A percentile compares a stretch with the other conserved stretches of the same genome.
phyloP scores from a whole-genome alignment of 2,797 vertebrate genomes.

The Chaunax sp. region DNA sequence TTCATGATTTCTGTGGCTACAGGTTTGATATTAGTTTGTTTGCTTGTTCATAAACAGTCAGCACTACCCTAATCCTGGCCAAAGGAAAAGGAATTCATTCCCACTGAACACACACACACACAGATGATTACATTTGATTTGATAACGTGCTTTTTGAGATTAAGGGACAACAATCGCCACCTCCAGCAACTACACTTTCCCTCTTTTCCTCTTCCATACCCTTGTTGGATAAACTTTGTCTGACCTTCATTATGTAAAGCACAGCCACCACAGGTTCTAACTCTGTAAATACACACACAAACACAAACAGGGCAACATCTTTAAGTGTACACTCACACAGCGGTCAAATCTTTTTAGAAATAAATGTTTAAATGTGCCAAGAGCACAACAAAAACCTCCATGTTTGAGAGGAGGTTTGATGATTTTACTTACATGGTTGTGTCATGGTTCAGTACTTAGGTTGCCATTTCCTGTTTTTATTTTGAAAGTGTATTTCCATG shows the following conservation, averaged over 20 bases:
- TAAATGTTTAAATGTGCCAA: too few species aligned
- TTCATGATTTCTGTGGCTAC: slow-evolving; percentile 61
- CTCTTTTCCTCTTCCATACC: not conserved
- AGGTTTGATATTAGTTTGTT: slow-evolving; percentile 66
- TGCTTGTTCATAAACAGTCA: slow-evolving; percentile 64
- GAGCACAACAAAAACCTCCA: too few species aligned
- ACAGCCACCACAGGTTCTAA: slow-evolving; percentile 2
- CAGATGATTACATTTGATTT: slow-evolving; percentile 15
- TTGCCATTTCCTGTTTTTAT: too few species aligned
- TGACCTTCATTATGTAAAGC: slow-evolving; percentile 12
- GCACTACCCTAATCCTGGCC: slow-evolving; percentile 37
- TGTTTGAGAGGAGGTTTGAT: not conserved
- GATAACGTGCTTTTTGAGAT: not conserved
- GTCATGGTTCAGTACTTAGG: too few species aligned
- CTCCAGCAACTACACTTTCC: not conserved
- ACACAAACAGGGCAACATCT: not conserved
- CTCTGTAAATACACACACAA: not conserved
- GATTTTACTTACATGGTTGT: not conserved
- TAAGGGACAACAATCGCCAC: not conserved
- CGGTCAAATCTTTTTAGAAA: not conserved
- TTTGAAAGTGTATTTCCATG: too few species aligned
- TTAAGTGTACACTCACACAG: not conserved
- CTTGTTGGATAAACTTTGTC: slow-evolving; percentile 10
- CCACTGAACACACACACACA: not conserved
- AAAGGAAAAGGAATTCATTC: slow-evolving; percentile 30